Conservation (phyloP, 2,797 vertebrate genomes). For the Myripristis jacobus region DNA sequence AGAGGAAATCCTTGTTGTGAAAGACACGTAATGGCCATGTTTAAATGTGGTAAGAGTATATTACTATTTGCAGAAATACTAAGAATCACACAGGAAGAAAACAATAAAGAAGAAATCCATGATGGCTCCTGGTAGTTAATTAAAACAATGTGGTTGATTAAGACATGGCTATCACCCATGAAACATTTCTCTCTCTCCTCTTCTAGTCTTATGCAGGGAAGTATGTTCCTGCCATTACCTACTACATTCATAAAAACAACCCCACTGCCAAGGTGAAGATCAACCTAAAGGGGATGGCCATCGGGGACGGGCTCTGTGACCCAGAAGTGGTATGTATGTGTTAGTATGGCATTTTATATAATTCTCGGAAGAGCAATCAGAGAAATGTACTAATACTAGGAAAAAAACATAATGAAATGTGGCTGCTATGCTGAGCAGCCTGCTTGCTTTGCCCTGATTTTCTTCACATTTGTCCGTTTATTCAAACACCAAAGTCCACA, state of each 20-base stretch:
- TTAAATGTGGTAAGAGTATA: not conserved
- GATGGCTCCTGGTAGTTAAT: not conserved
- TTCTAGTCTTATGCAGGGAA: slow-evolving; percentile 87
- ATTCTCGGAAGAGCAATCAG: not conserved
- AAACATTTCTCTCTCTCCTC: slow-evolving; percentile 18
- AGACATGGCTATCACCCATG: not conserved
- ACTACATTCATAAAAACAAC: slow-evolving; percentile 88
- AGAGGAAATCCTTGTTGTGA: not conserved
- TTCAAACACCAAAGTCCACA: too few species aligned
- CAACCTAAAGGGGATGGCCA: slow-evolving; percentile 87
- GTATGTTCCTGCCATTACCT: slow-evolving; percentile 85
- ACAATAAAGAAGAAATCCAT: not conserved
- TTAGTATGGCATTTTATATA: not conserved
- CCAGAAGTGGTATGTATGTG: slow-evolving; percentile 83
- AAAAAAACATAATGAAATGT: not conserved
- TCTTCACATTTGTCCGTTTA: too few species aligned
- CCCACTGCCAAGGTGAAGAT: slow-evolving; percentile 83
- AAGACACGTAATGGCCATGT: too few species aligned
- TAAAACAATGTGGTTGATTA: not conserved
- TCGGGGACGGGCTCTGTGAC: slow-evolving; percentile 88
- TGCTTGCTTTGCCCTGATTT: too few species aligned
- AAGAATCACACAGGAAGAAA: not conserved
- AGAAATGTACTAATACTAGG: not conserved
- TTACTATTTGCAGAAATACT: not conserved
- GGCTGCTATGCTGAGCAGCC: not conserved